These are phyloP conservation scores for Paraescarpia echinospica DNA, from an alignment of 1,140 invertebrate species.

Conservation along the genomic window DNA sequence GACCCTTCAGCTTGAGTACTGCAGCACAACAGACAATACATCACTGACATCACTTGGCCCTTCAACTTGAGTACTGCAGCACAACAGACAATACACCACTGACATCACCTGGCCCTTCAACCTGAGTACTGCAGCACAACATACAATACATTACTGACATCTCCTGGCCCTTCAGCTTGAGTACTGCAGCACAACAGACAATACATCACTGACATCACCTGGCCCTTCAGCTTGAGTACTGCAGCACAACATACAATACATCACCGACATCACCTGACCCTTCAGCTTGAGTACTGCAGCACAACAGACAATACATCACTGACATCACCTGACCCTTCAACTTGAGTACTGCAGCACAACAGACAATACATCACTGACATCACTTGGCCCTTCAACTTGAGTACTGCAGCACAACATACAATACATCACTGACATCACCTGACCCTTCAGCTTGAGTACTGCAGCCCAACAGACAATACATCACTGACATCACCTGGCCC, in stretches of 20 bases:
- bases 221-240: constrained; percentile 94
- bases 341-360: constrained; percentile 76
- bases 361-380: constrained; percentile 84
- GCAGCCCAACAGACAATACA: constrained; percentile 68
- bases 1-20: constrained; percentile 94
- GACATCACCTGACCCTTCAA: constrained; percentile 94
- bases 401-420: constrained; percentile 66
- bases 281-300: constrained; percentile 87
- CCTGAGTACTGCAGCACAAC: constrained; percentile 91
- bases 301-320: constrained; percentile 87
- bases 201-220: constrained; percentile 95
- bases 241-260: constrained; percentile 65
- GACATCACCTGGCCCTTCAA: constrained; percentile 94
- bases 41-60: constrained; percentile 84
- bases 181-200: constrained; percentile 88
- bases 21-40: constrained; percentile 46
- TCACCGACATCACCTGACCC: constrained; percentile 63
- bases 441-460: constrained; percentile 94
- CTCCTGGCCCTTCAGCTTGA: constrained; percentile 94
- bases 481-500: constrained; percentile 91
- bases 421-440: constrained; percentile 93
- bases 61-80: constrained; percentile 87
- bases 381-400: constrained; percentile 94
- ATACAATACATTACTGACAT: constrained; percentile 95
- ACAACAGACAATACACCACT: constrained; percentile 89